Evolutionary conservation across 2,113 vertebrate species (phyloP), one percentile per base, ranked within the genome.

Genomic region (Microcebus lehilahytsara): DNA sequence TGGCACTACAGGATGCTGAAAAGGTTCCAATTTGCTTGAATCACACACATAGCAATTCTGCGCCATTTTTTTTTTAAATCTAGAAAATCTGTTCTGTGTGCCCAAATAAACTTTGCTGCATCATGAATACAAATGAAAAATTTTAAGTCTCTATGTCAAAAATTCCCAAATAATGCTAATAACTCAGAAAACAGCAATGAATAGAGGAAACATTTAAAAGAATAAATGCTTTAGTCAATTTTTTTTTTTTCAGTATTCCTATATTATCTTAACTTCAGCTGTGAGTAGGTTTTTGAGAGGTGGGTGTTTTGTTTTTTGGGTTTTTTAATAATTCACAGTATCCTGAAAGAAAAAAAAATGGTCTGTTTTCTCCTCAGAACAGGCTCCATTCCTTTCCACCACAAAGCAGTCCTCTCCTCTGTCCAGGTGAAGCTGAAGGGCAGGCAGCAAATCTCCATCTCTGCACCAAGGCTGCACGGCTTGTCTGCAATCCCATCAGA

Each of bases 401-500:
- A n/a, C 17, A 3, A 6, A 87, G 93, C 75, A 85, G 93, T 69
- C 88, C 64, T 97, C 87, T 64, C 56, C 56, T 62, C 79, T 34
- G 46, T 27, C 91, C 93, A 49, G 78, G 69, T 80, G 85, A 96
- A 46, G 60, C 83, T 51, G 71, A 25, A 0, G 2, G 64, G 60
- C 71, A 42, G 66, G n/a, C 94, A 67, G 53, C 46, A 22, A 23
- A 32, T 16, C 86, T 34, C 13, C 56, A 9, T 94, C 4, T 93
- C 83, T 71, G 96, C 85, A 78, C 94, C 87, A 96, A 94, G 87
- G 95, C 98, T 83, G 95, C 92, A 89, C 87, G 77, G 91, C 97
- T 97, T 97, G 66, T 97, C 96, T 96, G 97, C 98, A 97, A 93
- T 96, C 97, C 93, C 88, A 91, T 92, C 98, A 58, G 97, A 98